Base-by-base conservation (phyloP, 1,140 invertebrate species). In the Drosophila equinoxialis region DNA sequence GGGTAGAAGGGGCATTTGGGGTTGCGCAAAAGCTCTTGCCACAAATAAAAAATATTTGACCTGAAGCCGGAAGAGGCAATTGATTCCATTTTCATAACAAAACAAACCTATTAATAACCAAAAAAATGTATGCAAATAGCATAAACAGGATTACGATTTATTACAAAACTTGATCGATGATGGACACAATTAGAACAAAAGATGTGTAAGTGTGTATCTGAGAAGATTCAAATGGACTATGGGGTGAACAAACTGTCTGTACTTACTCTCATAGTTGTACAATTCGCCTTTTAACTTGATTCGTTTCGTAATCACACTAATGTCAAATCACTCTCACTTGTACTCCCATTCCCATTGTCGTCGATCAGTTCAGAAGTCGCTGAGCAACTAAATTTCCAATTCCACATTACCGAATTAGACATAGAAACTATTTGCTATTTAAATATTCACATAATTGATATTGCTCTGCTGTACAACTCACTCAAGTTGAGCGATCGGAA, bases 401-500 rank as follows among this genome's bases (percentile, higher is more conserved):
- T 87, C 77, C 69, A 71, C 68, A 63, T 82, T 74, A 86, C 60
- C 67, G 79, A 86, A 86, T 86, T 77, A 74, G 82, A 86, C 71
- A 77, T 77, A 82, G 70, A 79, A 26, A 30, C 6, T 51, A 41
- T 30, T 66, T 64, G 78, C 59, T 59, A 73, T 79, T 75, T 75
- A 41, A 17, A 73, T 63, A 78, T 71, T 41, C 57, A 64, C 69
- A 65, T 69, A 65, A 57, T 35, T 54, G 64, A 89, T 39, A 60
- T 71, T 70, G 57, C 65, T 70, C 71, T 75, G 77, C 54, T 76
- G 69, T 75, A 81, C 81, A 85, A 79, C 77, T 87, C 77, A 89
- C 82, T 87, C 81, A 72, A 90, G 84, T 89, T 89, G 85, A 89
- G 84, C 80, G 77, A 71, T 81, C 78, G 77, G 75, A 81, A 79